Evolutionary conservation across 2,888 invertebrate genomes (phyloP).

Genomic region (Lamproptera curius): DNA sequence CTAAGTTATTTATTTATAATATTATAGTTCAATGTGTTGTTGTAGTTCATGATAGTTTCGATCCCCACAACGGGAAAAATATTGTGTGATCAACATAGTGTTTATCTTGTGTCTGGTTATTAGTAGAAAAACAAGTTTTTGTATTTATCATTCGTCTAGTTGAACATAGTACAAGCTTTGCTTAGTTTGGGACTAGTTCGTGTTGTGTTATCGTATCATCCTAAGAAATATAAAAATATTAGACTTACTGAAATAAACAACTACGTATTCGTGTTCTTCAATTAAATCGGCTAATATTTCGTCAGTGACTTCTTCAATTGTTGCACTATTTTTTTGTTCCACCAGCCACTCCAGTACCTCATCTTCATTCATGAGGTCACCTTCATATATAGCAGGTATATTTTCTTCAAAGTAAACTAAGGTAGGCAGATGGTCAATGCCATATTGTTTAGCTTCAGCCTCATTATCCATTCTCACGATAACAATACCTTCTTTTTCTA

Average conservation of each 20-base stretch:
- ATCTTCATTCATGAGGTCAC: slow-evolving; percentile 94
- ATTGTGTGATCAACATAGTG: no score
- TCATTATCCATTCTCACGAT: slow-evolving; percentile 94
- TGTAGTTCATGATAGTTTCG: no score
- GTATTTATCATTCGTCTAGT: no score
- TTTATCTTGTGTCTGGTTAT: no score
- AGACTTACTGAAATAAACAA: slow-evolving; percentile 92
- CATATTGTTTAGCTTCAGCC: slow-evolving; percentile 93
- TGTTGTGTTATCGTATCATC: no score
- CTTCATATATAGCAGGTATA: slow-evolving; percentile 94
- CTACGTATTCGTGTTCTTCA: slow-evolving; percentile 94
- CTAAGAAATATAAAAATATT: no score
- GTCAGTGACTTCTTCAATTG: slow-evolving; percentile 96
- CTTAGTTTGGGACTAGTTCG: no score
- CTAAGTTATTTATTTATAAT: no score
- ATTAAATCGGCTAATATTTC: slow-evolving; percentile 91
- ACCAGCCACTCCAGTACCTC: slow-evolving; percentile 94
- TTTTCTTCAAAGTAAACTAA: slow-evolving; percentile 94
- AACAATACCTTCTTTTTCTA: slow-evolving; percentile 93
- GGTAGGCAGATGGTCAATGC: slow-evolving; percentile 91
- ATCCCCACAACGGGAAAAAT: no score
- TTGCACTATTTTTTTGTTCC: slow-evolving; percentile 92
- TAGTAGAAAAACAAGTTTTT: no score
- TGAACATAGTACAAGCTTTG: no score
- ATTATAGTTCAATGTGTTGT: no score